Percentiles rank a stretch among this genome's conserved stretches.
These are phyloP conservation scores for Verasper variegatus DNA, from an alignment of 2,113 vertebrate species.

Conservation along the genomic window DNA sequence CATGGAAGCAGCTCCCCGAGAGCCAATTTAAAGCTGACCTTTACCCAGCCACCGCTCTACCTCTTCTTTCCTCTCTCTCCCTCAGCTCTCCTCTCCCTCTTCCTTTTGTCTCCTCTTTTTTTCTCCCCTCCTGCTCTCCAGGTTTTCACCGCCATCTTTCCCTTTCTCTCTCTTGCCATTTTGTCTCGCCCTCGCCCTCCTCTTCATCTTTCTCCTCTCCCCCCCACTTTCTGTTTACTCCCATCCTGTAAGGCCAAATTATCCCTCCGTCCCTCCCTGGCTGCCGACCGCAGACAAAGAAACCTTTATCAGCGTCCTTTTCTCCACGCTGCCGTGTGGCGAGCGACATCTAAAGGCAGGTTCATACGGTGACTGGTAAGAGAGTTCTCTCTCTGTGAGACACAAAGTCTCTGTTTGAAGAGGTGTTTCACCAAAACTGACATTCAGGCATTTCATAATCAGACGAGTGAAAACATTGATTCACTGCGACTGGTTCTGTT, in stretches of 20 bases:
- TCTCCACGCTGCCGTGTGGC: conserved; percentile 22
- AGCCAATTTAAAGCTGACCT: conserved; percentile 73
- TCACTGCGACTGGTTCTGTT: too few species aligned
- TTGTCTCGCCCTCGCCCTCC: too few species aligned
- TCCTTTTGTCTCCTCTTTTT: neutral
- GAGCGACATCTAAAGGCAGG: conserved; percentile 46
- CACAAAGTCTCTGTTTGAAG: conserved; percentile 18
- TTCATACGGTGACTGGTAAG: conserved; percentile 12
- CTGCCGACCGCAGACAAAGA: conserved; percentile 45
- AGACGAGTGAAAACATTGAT: too few species aligned
- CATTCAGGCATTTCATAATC: conserved; percentile 10
- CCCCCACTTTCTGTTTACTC: conserved; percentile 22
- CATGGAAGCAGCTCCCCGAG: conserved; percentile 58
- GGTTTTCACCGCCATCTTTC: neutral
- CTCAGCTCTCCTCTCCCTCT: neutral
- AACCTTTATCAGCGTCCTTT: conserved; percentile 53
- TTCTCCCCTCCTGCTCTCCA: neutral
- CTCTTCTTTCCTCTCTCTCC: neutral
- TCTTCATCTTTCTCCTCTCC: too few species aligned
- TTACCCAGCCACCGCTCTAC: conserved; percentile 43
- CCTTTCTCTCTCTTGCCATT: neutral
- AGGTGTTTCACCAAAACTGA: conserved; percentile 16
- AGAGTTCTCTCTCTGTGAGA: conserved; percentile 13
- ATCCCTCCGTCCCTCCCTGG: conserved; percentile 44
- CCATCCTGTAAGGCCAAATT: conserved; percentile 42